Evolutionary conservation across 2,113 vertebrate genomes (phyloP), one percentile per base, ranked within the genome.

Genomic region (Tretioscincus oriximinensis): DNA sequence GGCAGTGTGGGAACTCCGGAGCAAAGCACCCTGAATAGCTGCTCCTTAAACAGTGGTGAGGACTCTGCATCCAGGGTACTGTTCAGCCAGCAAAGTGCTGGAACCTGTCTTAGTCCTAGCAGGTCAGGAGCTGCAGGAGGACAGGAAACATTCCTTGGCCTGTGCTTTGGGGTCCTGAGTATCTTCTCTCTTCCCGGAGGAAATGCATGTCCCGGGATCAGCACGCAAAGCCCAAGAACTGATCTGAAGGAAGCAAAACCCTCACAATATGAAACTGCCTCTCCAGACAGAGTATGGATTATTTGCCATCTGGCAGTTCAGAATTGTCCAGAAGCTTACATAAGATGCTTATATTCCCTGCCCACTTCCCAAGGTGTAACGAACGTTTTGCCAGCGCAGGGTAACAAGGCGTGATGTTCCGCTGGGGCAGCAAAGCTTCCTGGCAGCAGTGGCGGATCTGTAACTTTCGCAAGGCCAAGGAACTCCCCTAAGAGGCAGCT

Each of bases 301-400:
- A 81, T 88, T 81, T 89, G 87, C 90, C 90, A 92, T 91, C 92
- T 93, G 90, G 90, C 90, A 88, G 89, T 82, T 85, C 77, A 79
- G 88, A 93, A 93, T 89, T 85, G 85, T 93, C 88, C 86, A 92
- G 90, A 88, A 84, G 78, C 84, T 92, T 92, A 90, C 86, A 74
- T 90, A 93, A 91, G 9, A 9, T 77, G 74, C 73, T 84, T 0
- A 0, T 83, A 0, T 83, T 90, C 0, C 0, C 88, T 74, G 85
- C 86, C 89, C 81, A 83, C 86, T 90, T 82, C 78, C 45, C 0
- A 72, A 87, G 78, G 84, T 2, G 1, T 41, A 82, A 73, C 75
- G 71, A 45, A 79, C 61, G 76, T 78, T 60, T 82, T 54, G 4
- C 3, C 9, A 20, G 10, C 12, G 31, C 49, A n/a, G 7, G 6